Conservation (phyloP, 2,888 invertebrate genomes). For the Falcaria lacertinaria region DNA sequence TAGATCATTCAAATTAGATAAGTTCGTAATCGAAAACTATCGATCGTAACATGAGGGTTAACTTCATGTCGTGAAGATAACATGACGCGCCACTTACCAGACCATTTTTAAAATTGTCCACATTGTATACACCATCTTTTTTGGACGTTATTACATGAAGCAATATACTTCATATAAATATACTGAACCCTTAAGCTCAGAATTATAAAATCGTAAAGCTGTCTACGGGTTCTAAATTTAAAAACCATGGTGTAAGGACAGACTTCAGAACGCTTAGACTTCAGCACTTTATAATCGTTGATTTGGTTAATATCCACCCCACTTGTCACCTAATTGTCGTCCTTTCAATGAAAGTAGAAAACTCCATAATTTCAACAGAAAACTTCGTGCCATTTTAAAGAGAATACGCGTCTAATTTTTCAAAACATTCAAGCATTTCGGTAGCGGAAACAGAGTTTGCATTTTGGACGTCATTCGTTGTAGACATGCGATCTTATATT, state of each 20-base stretch:
- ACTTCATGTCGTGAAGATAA: not conserved
- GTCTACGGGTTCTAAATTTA: no score
- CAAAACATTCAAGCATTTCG: slow-evolving; percentile 34
- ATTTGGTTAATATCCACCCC: not conserved
- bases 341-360: slow-evolving; percentile 1
- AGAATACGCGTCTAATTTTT: slow-evolving; percentile 26
- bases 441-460: slow-evolving; percentile 47
- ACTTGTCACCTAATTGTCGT: not conserved
- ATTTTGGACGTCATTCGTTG: slow-evolving; percentile 48
- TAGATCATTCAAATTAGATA: no score
- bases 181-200: no score
- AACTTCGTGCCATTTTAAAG: slow-evolving; percentile 24
- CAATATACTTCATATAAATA: no score
- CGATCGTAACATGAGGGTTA: not conserved
- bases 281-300: no score
- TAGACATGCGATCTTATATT: slow-evolving; percentile 70
- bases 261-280: no score
- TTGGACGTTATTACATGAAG: no score
- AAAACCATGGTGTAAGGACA: no score
- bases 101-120: no score
- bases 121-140: no score
- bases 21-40: no score
- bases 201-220: no score
- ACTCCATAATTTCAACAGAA: not conserved
- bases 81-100: not conserved